Evolutionary conservation across 2,113 vertebrate species (phyloP).

Genomic region (Erythrocebus patas): DNA sequence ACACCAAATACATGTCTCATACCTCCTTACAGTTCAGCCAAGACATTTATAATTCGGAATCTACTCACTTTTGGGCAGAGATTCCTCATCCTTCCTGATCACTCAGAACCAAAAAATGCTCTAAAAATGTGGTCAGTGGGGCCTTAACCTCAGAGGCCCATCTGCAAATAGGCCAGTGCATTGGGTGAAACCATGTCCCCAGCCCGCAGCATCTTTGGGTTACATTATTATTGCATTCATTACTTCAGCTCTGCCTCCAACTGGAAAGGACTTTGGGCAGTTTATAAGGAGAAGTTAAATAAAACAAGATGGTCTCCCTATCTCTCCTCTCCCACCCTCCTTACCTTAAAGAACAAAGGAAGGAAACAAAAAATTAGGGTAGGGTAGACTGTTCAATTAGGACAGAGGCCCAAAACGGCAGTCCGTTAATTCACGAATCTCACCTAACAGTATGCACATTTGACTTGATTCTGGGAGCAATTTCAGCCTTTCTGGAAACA

Average conservation of each 20-base stretch:
- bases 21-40: neutral
- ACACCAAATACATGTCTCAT: neutral
- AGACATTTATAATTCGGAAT: neutral
- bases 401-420: neutral
- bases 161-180: neutral
- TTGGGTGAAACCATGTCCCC: neutral
- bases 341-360: neutral
- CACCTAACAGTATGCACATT: neutral
- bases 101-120: slow-evolving; percentile 56
- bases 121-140: neutral
- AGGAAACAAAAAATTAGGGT: neutral
- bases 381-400: neutral
- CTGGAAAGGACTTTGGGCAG: neutral
- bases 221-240: neutral
- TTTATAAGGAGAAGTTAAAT: neutral
- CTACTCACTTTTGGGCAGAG: neutral
- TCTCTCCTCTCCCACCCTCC: accelerated
- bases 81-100: slow-evolving; percentile 44
- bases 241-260: slow-evolving; percentile 24
- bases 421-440: accelerated
- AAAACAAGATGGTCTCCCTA: slow-evolving; percentile 1
- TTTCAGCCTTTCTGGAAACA: neutral
- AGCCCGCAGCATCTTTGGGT: neutral
- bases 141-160: neutral
- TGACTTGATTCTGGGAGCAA: neutral